These are phyloP conservation scores for Thunnus thynnus DNA, from an alignment of 2,113 vertebrate genomes.

Conservation along the genomic window DNA sequence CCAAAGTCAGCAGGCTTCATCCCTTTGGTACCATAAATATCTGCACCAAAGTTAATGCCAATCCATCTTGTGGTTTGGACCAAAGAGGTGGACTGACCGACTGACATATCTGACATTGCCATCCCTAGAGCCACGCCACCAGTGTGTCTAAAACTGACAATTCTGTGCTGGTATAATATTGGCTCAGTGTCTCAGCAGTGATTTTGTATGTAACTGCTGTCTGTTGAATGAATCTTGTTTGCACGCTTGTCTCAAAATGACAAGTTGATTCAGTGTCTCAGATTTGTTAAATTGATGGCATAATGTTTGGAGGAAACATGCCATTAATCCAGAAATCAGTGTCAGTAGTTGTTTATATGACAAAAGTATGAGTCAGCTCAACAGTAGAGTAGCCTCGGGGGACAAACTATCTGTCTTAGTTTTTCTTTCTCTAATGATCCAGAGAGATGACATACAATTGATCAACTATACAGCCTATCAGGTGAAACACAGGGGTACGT, in stretches of 20 bases:
- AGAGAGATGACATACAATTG: not conserved
- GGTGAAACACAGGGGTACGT: not conserved
- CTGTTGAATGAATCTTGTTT: slow-evolving; percentile 23
- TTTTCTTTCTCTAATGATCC: slow-evolving; percentile 19
- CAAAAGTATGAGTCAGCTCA: slow-evolving; percentile 32
- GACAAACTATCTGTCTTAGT: not conserved
- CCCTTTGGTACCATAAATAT: too few species aligned
- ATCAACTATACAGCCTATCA: not conserved
- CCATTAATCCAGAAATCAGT: slow-evolving; percentile 41
- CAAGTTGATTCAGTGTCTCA: slow-evolving; percentile 26
- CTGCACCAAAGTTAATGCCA: too few species aligned
- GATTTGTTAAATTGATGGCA: slow-evolving; percentile 36
- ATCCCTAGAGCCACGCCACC: too few species aligned
- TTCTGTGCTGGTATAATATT: not conserved
- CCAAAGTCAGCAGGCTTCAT: too few species aligned
- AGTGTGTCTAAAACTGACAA: not conserved
- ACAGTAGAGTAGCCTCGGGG: not conserved
- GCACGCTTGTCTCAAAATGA: slow-evolving; percentile 22
- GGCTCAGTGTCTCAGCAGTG: not conserved
- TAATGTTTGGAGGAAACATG: slow-evolving; percentile 33
- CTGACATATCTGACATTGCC: too few species aligned
- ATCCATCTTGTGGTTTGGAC: too few species aligned
- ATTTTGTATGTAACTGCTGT: not conserved
- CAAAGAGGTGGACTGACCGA: too few species aligned
- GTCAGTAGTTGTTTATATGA: slow-evolving; percentile 42